Percentiles rank a stretch among this genome's conserved stretches.
phyloP scores from a whole-genome alignment of 2,888 invertebrate genomes.

The Idaea biselata region DNA sequence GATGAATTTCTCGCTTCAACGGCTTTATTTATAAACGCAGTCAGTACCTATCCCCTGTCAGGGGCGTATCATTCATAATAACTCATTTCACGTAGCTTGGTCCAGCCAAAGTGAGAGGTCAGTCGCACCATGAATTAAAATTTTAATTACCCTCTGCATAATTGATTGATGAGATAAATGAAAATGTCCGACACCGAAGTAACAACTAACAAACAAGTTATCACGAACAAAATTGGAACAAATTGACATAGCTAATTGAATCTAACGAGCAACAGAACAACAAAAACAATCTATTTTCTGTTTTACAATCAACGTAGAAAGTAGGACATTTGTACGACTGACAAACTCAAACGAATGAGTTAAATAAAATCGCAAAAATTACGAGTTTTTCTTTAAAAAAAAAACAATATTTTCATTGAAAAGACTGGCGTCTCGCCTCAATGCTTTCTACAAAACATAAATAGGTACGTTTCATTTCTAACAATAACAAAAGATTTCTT shows the following conservation, averaged over 20 bases:
- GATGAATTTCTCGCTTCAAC: conserved; percentile 67
- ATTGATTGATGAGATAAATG: conserved; percentile 72
- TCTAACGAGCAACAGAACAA: conserved; percentile 11
- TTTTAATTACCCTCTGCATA: conserved; percentile 61
- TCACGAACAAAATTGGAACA: conserved; percentile 46
- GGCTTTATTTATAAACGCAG: conserved; percentile 65
- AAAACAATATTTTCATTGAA: not conserved
- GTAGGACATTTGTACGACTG: not conserved
- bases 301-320: not conserved
- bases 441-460: not conserved
- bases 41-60: conserved; percentile 62
- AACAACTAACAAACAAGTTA: conserved; percentile 12
- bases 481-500: not conserved
- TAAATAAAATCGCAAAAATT: not conserved
- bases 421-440: not conserved
- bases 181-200: conserved; percentile 41
- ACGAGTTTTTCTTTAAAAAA: not conserved
- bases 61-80: conserved; percentile 53
- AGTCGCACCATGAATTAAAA: conserved; percentile 54
- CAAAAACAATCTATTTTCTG: not conserved
- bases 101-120: conserved; percentile 49
- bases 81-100: conserved; percentile 65
- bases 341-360: not conserved
- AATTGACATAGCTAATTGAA: conserved; percentile 52
- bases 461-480: not conserved